Evolutionary conservation across 37 sponge, comb jelly and placozoan species (phyloP), one percentile per base, ranked within the genome.

Genomic region (Eunapius fragilis): DNA sequence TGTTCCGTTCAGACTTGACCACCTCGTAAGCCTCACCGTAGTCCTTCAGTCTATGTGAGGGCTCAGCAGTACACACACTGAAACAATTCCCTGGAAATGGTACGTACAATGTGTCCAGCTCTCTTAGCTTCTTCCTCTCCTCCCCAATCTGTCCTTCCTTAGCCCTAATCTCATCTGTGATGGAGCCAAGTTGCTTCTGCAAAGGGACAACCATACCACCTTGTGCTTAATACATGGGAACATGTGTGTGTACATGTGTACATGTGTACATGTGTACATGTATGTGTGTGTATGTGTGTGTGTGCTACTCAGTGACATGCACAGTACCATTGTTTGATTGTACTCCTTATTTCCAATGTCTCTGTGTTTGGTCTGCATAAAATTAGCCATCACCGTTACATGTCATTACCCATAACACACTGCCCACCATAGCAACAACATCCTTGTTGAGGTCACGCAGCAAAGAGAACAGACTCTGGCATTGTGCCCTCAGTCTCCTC

Each of bases 1-100:
- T 90, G 89, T 91, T 94, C 25, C 87, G 67, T 76, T 94, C 95
- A 28, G 89, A 67, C 80, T 94, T 94, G 41, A 94, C 88, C 49
- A 90, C 34, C 19, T 82, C 81, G 80, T 75, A 77, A 2, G 87
- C 77, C 67, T 83, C 41, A 4, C 45, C 69, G 30, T 50, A 77
- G 11, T 75, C 87, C 75, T 75, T 69, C 68, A 75, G 31, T 31
- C 76, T 80, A 50, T 3, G 47, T 0, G 5, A 19, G 48, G 5
- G 10, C 7, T 33, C 35, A 75, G 30, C 26, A 71, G 11, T 71
- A 28, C 30, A 3, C 71, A 9, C 3, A 71, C 71, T 13, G 30
- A n/a, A n/a, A n/a, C n/a, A n/a, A 70, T 70, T 86, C 37, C 74
- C 74, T 68, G 85, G 88, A 88, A 86, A 94, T 9, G 91, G 91